These are phyloP conservation scores for Cosmia trapezina DNA, from an alignment of 2,888 invertebrate species.

Conservation along the genomic window DNA sequence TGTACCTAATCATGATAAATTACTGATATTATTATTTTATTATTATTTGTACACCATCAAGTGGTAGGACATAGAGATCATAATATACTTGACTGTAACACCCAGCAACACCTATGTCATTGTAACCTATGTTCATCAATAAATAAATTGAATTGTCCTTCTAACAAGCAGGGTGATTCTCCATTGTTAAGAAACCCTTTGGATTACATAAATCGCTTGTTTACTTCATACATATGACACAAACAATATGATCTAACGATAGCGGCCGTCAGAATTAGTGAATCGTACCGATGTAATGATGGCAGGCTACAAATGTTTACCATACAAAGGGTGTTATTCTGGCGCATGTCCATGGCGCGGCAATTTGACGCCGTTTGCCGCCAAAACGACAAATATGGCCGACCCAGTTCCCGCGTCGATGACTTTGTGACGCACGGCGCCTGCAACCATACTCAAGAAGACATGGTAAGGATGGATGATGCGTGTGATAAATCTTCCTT, in stretches of 20 bases:
- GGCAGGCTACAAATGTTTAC: constrained; percentile 63
- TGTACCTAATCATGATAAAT: too few relatives aligned
- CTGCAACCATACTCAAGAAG: constrained; percentile 62
- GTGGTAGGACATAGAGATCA: too few relatives aligned
- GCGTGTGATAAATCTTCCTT: constrained; percentile 32
- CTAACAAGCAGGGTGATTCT: not conserved
- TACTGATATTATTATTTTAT: too few relatives aligned
- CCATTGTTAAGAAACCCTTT: constrained; percentile 16
- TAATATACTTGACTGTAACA: too few relatives aligned
- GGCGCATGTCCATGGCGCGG: constrained; percentile 69
- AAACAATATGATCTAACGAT: constrained; percentile 47
- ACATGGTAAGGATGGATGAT: constrained; percentile 29
- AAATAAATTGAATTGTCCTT: not conserved
- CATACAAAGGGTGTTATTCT: constrained; percentile 66
- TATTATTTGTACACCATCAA: too few relatives aligned
- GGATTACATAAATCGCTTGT: constrained; percentile 31
- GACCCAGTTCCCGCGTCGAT: constrained; percentile 76
- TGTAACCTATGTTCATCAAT: too few relatives aligned
- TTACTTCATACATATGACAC: constrained; percentile 32
- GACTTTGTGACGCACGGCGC: constrained; percentile 70
- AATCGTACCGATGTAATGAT: constrained; percentile 57
- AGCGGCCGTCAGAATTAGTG: constrained; percentile 45
- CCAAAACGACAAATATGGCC: constrained; percentile 79
- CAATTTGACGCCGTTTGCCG: constrained; percentile 79
- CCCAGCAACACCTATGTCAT: too few relatives aligned